phyloP scores from a whole-genome alignment of 2,888 invertebrate species.

The Seladonia tumulorum region DNA sequence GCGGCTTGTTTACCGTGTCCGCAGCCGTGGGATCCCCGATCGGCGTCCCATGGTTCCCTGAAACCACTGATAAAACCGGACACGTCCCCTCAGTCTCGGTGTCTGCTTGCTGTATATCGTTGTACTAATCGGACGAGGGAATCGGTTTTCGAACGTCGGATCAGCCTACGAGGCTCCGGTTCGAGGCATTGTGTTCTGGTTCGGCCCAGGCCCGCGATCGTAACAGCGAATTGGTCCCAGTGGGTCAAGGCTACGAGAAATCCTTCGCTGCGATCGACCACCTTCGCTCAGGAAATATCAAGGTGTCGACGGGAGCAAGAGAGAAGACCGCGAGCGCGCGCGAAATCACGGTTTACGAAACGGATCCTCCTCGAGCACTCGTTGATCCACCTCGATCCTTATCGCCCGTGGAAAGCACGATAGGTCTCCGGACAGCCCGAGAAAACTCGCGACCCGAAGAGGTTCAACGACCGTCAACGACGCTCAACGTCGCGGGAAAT shows the following conservation, averaged over 20 bases:
- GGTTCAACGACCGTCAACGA: slow-evolving; percentile 12
- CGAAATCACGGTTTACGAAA: slow-evolving; percentile 52
- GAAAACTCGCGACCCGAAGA: neutral
- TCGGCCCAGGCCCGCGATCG: slow-evolving; percentile 23
- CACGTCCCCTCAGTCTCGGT: neutral
- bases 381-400: neutral
- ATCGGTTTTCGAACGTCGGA: neutral
- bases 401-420: neutral
- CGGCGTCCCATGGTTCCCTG: neutral
- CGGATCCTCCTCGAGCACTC: neutral
- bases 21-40: neutral
- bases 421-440: neutral
- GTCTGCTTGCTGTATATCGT: neutral
- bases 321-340: neutral
- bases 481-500: neutral
- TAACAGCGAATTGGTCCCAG: slow-evolving; percentile 50
- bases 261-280: slow-evolving; percentile 60
- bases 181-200: slow-evolving; percentile 25
- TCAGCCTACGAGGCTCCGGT: slow-evolving; percentile 1
- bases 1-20: neutral
- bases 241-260: slow-evolving; percentile 60
- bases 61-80: neutral
- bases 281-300: slow-evolving; percentile 40
- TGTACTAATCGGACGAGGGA: neutral
- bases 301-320: slow-evolving; percentile 20